Evolutionary conservation across 2,888 invertebrate species (phyloP), one percentile per base, ranked within the genome.

Genomic region (Dasypolia templi): DNA sequence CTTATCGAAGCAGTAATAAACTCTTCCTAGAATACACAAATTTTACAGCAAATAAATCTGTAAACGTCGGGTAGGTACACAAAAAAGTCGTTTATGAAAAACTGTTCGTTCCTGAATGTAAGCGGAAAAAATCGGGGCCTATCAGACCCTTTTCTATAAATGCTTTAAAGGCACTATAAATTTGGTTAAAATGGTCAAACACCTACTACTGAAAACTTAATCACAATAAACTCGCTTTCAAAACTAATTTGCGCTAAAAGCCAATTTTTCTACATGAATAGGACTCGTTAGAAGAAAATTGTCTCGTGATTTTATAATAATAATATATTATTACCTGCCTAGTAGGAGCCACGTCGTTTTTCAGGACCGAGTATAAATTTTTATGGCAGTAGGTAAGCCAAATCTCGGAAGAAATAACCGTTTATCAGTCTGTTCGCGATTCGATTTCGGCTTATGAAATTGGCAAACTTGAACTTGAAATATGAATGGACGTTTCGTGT

Each of bases 321-420:
- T 49, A 42, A n/a, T 12, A 0, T 68, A 63, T 63, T 67, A 51
- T 63, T 67, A 51, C 49, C 3, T 35, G 5, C 35, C 9, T 72
- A 46, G 73, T 56, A 42, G 44, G 32, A 55, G 42, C 67, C 56
- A 64, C 46, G 58, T 56, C 63, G 59, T 76, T 65, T 63, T 72
- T 68, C 70, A 55, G 55, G 73, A 32, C 56, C 2, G 62, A 58
- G 42, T 82, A 86, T 86, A 86, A 62, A 81, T 85, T 86, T 82
- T 81, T 83, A 86, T 75, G 73, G 81, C 75, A 69, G 62, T 67
- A 86, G 83, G 84, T 85, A 84, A 82, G 76, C 79, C 58, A 63
- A 73, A 72, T 76, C 84, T 87, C 83, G 85, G 84, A 86, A 88
- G 84, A 68, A 81, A 90, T 89, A 89, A 89, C 84, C 78, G 74